A percentile compares a stretch with the other conserved stretches of the same genome.
phyloP scores from a whole-genome alignment of 1,140 invertebrate genomes.

The Stenopsyche tienmushanensis region DNA sequence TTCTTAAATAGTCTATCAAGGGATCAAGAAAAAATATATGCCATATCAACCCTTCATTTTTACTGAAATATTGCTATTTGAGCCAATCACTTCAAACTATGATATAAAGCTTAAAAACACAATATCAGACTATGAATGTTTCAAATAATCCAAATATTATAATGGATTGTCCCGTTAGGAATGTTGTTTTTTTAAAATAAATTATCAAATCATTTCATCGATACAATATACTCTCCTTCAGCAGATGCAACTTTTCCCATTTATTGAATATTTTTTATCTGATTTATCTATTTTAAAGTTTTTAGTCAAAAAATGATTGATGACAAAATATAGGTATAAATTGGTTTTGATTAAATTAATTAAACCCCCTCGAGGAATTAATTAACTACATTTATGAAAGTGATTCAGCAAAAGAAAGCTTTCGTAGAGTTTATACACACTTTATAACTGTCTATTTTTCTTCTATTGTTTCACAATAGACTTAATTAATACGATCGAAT shows the following conservation, averaged over 20 bases:
- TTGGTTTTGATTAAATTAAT: not conserved
- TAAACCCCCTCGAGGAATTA: not conserved
- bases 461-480: not conserved
- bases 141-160: no score
- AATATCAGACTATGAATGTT: no score
- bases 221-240: no score
- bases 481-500: not conserved
- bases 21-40: no score
- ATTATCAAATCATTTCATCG: no score
- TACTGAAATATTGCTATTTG: no score
- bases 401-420: not conserved
- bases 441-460: not conserved
- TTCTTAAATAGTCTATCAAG: no score
- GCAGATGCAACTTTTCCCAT: not conserved
- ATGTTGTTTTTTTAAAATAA: no score
- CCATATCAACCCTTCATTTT: no score
- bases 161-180: no score
- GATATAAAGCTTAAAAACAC: no score
- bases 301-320: not conserved
- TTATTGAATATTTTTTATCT: not conserved
- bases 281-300: not conserved
- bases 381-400: not conserved
- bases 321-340: not conserved
- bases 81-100: no score
- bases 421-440: not conserved